Conservation (phyloP, 2,888 invertebrate species). For the Xanthia icteritia region DNA sequence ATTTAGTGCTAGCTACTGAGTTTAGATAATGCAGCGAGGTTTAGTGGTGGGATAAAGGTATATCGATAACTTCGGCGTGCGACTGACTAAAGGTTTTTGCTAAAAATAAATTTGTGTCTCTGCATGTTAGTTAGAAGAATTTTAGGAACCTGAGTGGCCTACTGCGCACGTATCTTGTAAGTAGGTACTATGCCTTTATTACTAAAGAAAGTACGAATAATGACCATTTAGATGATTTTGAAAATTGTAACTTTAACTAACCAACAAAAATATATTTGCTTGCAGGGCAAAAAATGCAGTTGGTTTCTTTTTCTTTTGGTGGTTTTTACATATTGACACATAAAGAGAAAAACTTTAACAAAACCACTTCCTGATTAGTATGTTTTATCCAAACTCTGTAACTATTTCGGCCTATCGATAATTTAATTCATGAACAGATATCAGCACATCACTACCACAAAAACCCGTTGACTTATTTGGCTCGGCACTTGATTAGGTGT, state of each 20-base stretch:
- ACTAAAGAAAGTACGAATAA: neutral
- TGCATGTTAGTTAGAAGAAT: no score
- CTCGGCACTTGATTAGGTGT: conserved; percentile 76
- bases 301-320: neutral
- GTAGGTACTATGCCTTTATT: neutral
- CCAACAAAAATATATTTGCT: no score
- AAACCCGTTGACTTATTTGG: conserved; percentile 77
- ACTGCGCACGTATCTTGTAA: neutral
- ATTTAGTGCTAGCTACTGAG: conserved; percentile 73
- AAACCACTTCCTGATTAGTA: neutral
- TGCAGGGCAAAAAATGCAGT: neutral
- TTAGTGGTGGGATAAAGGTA: conserved; percentile 65
- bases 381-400: neutral
- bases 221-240: neutral
- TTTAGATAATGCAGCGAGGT: conserved; percentile 46
- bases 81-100: neutral
- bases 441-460: conserved; percentile 59
- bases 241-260: neutral
- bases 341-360: no score
- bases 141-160: no score
- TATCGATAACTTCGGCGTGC: conserved; percentile 41
- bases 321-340: neutral
- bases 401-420: neutral
- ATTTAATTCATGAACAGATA: neutral
- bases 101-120: neutral